A percentile compares a stretch with the other conserved stretches of the same genome.
These are phyloP conservation scores for Chrysoperla carnea DNA, from an alignment of 1,140 invertebrate species.

Conservation along the genomic window DNA sequence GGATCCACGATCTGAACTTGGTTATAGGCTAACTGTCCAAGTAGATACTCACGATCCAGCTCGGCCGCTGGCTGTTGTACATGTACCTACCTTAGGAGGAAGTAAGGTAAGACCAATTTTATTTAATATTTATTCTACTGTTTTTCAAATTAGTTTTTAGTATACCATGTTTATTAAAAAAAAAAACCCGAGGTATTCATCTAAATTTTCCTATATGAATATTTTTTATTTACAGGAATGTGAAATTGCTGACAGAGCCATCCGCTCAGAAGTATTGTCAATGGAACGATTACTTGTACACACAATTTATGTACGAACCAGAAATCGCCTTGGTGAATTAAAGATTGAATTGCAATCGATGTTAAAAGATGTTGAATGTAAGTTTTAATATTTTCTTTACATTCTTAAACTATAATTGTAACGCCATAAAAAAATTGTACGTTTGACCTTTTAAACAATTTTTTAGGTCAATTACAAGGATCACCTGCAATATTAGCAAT, in stretches of 20 bases:
- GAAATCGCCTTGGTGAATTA: slow-evolving; percentile 63
- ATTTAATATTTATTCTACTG: background rate
- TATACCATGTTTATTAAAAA: too few relatives aligned
- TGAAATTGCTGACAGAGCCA: slow-evolving; percentile 63
- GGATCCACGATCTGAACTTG: slow-evolving; percentile 65
- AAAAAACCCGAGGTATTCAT: too few relatives aligned
- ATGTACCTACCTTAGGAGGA: slow-evolving; percentile 62
- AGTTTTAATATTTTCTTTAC: slow-evolving; percentile 13
- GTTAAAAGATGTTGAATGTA: slow-evolving; percentile 54
- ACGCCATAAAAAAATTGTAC: too few relatives aligned
- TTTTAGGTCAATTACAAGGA: slow-evolving; percentile 44
- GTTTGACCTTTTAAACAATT: too few relatives aligned
- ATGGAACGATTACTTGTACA: slow-evolving; percentile 94
- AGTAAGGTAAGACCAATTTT: slow-evolving; percentile 13
- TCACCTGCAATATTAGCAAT: slow-evolving; percentile 83
- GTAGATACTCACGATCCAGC: slow-evolving; percentile 70
- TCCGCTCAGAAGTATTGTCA: slow-evolving; percentile 74
- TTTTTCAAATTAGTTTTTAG: too few relatives aligned
- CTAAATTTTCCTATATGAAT: too few relatives aligned
- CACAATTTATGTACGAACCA: slow-evolving; percentile 85
- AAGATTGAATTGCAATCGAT: slow-evolving; percentile 60
- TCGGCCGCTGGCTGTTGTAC: slow-evolving; percentile 66
- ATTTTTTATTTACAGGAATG: slow-evolving; percentile 26
- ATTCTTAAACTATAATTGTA: background rate
- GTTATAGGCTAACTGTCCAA: slow-evolving; percentile 75